Evolutionary conservation across 2,888 invertebrate species (phyloP), one percentile per base, ranked within the genome.

Genomic region (Troides helena): DNA sequence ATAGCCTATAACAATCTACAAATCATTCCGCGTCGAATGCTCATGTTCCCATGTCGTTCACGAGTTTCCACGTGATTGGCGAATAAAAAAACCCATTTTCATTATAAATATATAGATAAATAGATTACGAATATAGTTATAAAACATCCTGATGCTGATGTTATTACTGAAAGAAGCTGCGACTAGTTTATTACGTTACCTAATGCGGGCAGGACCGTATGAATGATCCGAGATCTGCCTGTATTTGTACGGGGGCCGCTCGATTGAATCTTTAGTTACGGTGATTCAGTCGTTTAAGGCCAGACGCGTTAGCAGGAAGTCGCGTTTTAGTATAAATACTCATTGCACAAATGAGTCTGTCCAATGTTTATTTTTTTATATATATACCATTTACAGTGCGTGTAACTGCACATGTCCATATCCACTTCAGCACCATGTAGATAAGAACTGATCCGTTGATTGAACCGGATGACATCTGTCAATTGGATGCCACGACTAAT

Each of bases 361-460:
- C 76, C 75, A 72, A 72, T 7, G 39, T 39, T 39, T 39, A 39
- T 74, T 68, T 64, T 78, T 73, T 72, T 30, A 30, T 30, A 30
- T 30, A 30, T 68, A 71, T 61, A 70, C 76, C 76, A 72, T 70
- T 72, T 70, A 69, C 68, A 70, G 78, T 75, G 72, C 75, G 72
- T 71, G 74, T 81, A 81, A 81, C 81, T 81, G 81, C 74, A 58
- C 67, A 68, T 59, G 67, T 56, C 73, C 71, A 69, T 74, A 73
- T 63, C n/a, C 43, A 81, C 76, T 78, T 74, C 62, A 68, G 70
- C 78, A 10, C 61, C 4, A 60, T 81, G 81, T 83, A 78, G 76
- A 80, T 85, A 85, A 82, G 82, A 84, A 84, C 82, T 10, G 39
- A 39, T 10, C 39, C 1, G 39, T 78, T 75, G 77, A 83, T 85